Base-by-base conservation (phyloP, 2,797 vertebrate genomes). In the Sciurus carolinensis region DNA sequence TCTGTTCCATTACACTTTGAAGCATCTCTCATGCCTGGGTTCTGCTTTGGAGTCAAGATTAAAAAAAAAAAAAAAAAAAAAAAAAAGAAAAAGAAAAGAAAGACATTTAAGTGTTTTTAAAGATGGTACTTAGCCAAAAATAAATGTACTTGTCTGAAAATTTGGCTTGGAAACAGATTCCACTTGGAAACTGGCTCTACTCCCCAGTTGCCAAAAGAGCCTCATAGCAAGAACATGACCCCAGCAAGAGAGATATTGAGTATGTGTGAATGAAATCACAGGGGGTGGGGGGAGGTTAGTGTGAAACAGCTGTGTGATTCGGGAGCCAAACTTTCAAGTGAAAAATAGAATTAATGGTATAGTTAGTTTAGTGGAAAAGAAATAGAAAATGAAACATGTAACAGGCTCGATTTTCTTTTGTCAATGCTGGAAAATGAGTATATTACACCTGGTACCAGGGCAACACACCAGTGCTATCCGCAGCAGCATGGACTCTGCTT, bases 331-430 rank as follows among this genome's bases (percentile, higher is more conserved):
- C 42, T 84, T 96, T 42, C 44, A 92, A 92, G 88, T 86, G 42
- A 92, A 97, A 96, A 95, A 84, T 92, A 96, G 82, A 97, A 95
- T 83, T 84, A 95, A 81, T 88, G 67, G 82, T 26, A 87, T 67
- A 64, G 69, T 95, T 90, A 92, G 42, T 28, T 39, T 77, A 17
- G 20, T 66, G 62, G 62, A 95, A 94, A 94, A 87, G 28, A 96
- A 90, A 84, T 22, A 47, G 20, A 88, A 90, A 89, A 42, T 42
- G 66, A 86, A 84, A 87, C 33, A 64, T 75, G 17, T 88, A 57
- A n/a, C 47, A 33, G 39, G 30, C 17, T 88, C 47, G 3, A 24
- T 89, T 93, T 95, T 64, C 79, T 87, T 71, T 82, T 69, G 64
- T 80, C 39, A 91, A 14, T 80, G 42, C 10, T 69, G 14, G 22